Conservation (phyloP, 2,797 vertebrate species). For the Alauda arvensis region DNA sequence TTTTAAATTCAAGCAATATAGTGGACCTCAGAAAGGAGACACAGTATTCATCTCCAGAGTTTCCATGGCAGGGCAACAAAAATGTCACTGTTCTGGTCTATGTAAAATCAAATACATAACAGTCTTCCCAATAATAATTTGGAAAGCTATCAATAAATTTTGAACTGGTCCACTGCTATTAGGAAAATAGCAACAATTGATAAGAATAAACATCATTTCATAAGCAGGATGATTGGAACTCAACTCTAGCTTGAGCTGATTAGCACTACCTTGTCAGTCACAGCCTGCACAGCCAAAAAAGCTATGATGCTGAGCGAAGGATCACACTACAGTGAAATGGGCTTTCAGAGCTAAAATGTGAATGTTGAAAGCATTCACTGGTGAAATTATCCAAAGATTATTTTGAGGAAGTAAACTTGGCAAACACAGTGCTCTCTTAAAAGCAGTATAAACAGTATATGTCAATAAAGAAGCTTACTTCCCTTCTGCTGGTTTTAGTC, state of each 20-base stretch:
- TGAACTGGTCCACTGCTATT: background rate
- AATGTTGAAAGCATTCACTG: background rate
- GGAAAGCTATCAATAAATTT: background rate
- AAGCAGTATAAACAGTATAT: background rate
- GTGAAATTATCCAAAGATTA: background rate
- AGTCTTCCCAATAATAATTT: background rate
- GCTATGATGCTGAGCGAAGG: accelerated
- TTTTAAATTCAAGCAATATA: background rate
- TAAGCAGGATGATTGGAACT: background rate
- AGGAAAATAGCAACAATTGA: background rate
- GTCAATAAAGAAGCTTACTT: background rate
- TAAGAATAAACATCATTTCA: background rate
- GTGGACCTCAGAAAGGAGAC: background rate
- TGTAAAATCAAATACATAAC: background rate
- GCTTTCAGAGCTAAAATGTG: background rate
- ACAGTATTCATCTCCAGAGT: background rate
- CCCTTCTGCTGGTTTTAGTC: background rate
- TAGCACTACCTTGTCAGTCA: background rate
- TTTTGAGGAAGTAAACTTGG: background rate
- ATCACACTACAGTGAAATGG: background rate
- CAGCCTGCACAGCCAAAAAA: background rate
- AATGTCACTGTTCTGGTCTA: background rate
- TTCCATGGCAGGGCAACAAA: background rate
- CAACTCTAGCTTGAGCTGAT: background rate
- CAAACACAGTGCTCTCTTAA: background rate